A percentile compares a stretch with the other conserved stretches of the same genome.
phyloP scores from a whole-genome alignment of 2,888 invertebrate genomes.

The Shargacucullia verbasci region DNA sequence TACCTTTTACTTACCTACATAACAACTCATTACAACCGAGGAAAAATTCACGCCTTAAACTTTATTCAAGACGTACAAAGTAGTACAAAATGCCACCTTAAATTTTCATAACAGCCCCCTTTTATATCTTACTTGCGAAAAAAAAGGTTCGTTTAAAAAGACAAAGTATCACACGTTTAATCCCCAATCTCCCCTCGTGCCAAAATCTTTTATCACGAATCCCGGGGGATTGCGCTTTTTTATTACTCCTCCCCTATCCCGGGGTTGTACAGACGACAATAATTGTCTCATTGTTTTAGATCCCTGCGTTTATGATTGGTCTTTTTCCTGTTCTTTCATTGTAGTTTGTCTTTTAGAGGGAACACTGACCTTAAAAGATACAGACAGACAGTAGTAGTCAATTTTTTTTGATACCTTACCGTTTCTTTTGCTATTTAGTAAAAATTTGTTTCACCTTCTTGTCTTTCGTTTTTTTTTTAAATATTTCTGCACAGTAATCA shows the following conservation, averaged over 20 bases:
- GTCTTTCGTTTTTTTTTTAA: no score
- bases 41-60: constrained; percentile 24
- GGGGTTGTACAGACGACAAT: constrained; percentile 69
- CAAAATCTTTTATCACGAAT: constrained; percentile 82
- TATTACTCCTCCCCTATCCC: constrained; percentile 62
- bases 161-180: constrained; percentile 83
- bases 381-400: no score
- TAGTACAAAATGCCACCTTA: constrained; percentile 45
- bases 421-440: no score
- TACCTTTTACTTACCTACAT: neutral
- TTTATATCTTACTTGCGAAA: constrained; percentile 60
- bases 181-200: constrained; percentile 74
- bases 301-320: constrained; percentile 60
- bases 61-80: constrained; percentile 25
- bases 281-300: constrained; percentile 85
- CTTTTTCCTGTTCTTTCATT: constrained; percentile 39
- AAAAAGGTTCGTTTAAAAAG: constrained; percentile 78
- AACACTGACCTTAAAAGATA: no score
- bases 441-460: no score
- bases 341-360: constrained; percentile 21
- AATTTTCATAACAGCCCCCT: constrained; percentile 55
- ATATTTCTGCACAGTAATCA: no score
- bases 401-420: neutral
- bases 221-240: constrained; percentile 81
- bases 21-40: constrained; percentile 25